Percentiles rank a stretch among this genome's conserved stretches.
phyloP scores from a whole-genome alignment of 2,797 vertebrate species.

The Leptodactylus fallax region DNA sequence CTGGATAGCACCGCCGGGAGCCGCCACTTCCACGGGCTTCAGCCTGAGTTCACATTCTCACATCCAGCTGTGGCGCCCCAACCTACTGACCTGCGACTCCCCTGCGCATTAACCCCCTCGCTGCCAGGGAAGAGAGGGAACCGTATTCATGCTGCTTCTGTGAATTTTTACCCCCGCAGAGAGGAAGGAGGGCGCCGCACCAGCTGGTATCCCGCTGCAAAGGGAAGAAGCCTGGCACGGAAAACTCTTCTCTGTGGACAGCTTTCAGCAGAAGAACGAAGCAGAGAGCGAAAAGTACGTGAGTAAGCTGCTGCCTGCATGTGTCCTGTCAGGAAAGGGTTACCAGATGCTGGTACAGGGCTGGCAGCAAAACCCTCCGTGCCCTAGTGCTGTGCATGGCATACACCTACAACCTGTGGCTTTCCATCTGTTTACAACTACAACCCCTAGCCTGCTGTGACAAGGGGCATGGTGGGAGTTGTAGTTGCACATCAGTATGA shows the following conservation, averaged over 20 bases:
- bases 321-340: not conserved
- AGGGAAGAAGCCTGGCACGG: conserved; percentile 73
- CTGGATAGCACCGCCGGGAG: conserved; percentile 18
- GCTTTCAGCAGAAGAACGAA: conserved; percentile 83
- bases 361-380: no score
- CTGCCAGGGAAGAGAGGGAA: not conserved
- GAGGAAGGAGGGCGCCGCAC: conserved; percentile 75
- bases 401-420: no score
- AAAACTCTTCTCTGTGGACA: conserved; percentile 77
- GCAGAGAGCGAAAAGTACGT: conserved; percentile 84
- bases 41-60: conserved; percentile 28
- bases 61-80: conserved; percentile 46
- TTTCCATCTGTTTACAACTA: not conserved
- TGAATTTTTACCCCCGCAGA: conserved; percentile 71
- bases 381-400: no score
- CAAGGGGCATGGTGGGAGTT: not conserved
- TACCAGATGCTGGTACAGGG: no score
- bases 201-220: conserved; percentile 67
- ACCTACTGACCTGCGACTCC: conserved; percentile 2
- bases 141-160: conserved; percentile 9
- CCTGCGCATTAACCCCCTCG: not conserved
- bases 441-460: not conserved
- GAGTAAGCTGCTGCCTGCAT: conserved; percentile 60
- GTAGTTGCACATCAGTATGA: not conserved
- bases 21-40: conserved; percentile 23